Conservation (phyloP, 2,113 vertebrate species). For the Ranitomeya imitator region DNA sequence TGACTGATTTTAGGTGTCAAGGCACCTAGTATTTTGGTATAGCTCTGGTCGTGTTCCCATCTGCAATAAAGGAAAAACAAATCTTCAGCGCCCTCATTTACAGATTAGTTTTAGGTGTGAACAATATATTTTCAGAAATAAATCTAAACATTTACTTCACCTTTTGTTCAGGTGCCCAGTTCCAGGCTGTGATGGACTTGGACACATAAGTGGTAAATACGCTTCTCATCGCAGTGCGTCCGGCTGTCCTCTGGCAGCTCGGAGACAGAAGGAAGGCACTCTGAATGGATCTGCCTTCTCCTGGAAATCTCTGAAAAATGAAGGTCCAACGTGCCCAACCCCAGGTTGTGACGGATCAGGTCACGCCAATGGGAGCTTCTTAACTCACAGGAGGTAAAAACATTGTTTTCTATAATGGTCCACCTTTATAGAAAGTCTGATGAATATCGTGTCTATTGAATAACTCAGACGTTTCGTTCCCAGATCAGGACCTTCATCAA, state of each 20-base stretch:
- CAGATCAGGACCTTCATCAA: no score
- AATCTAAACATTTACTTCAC: not conserved
- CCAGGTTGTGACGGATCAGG: constrained; percentile 93
- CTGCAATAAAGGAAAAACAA: no score
- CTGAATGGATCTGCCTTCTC: constrained; percentile 90
- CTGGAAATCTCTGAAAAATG: constrained; percentile 95
- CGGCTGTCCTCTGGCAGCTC: constrained; percentile 90
- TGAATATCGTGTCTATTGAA: not conserved
- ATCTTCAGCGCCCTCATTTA: not conserved
- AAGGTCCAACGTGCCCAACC: constrained; percentile 92
- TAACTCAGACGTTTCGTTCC: no score
- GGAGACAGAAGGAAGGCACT: constrained; percentile 92
- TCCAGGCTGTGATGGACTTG: constrained; percentile 93
- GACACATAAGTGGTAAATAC: constrained; percentile 97
- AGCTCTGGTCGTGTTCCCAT: no score
- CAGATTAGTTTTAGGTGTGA: not conserved
- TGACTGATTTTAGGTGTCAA: no score
- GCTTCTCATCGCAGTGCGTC: constrained; percentile 97
- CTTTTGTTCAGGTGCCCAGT: constrained; percentile 84
- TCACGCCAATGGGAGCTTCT: constrained; percentile 96
- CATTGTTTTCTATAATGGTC: not conserved
- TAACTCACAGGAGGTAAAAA: constrained; percentile 93
- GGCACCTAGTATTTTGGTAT: no score
- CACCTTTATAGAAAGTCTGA: not conserved
- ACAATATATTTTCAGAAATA: not conserved